A percentile compares a stretch with the other conserved stretches of the same genome.
These are phyloP conservation scores for Drosophila testacea DNA, from an alignment of 2,888 invertebrate species.

Conservation along the genomic window DNA sequence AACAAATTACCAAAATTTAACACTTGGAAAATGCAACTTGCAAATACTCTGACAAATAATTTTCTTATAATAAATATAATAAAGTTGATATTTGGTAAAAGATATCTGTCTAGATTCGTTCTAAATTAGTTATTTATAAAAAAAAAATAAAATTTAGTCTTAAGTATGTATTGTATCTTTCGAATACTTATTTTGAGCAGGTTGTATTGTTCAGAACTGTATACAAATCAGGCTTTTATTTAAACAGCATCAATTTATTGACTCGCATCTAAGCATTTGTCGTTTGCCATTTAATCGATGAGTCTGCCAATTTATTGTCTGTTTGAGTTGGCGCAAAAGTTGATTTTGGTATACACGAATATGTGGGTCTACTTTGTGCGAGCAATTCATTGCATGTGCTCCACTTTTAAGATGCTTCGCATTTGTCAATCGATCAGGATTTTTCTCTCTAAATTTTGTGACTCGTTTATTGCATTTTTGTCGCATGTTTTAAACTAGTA, in stretches of 20 bases:
- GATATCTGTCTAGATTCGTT: no score
- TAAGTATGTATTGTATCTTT: not conserved
- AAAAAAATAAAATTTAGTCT: constrained; percentile 1
- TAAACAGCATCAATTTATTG: constrained; percentile 59
- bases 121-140: no score
- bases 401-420: constrained; percentile 71
- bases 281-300: constrained; percentile 67
- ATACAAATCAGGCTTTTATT: constrained; percentile 37
- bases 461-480: constrained; percentile 46
- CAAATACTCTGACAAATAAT: constrained; percentile 17
- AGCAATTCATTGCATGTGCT: constrained; percentile 62
- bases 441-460: constrained; percentile 21
- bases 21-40: not conserved
- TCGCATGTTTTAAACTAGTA: constrained; percentile 57
- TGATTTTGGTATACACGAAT: constrained; percentile 13
- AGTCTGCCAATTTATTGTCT: constrained; percentile 14
- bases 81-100: not conserved
- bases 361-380: constrained; percentile 26
- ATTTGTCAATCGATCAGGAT: constrained; percentile 66
- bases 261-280: constrained; percentile 52
- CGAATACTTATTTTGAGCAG: not conserved
- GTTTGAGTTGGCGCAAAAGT: not conserved
- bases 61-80: not conserved
- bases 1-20: constrained; percentile 13
- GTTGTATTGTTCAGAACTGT: constrained; percentile 16